These are phyloP conservation scores for Melanostigma gelatinosum DNA, from an alignment of 2,113 vertebrate genomes.

Conservation along the genomic window DNA sequence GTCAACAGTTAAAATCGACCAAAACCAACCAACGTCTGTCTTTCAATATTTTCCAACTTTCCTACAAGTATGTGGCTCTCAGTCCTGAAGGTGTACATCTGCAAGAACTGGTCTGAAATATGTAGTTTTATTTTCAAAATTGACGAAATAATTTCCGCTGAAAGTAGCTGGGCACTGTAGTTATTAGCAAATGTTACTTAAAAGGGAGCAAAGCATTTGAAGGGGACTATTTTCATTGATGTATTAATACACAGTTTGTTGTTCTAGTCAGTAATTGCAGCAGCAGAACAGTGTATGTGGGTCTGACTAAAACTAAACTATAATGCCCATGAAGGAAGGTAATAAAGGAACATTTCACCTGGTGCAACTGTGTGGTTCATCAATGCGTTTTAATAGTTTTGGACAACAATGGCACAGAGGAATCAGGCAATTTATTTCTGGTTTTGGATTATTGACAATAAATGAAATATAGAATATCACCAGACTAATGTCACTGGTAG, in stretches of 20 bases:
- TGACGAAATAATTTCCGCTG: not conserved
- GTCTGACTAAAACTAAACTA: not conserved
- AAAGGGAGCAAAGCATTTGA: not conserved
- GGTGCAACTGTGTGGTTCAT: not conserved
- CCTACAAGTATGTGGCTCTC: not conserved
- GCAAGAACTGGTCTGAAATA: not conserved
- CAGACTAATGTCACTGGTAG: not conserved
- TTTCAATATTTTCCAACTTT: not conserved
- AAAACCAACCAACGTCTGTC: not conserved
- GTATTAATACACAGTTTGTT: not conserved
- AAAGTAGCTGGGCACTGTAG: not conserved
- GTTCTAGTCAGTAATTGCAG: not conserved
- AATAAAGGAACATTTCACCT: not conserved
- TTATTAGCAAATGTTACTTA: not conserved
- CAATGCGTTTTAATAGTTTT: not conserved
- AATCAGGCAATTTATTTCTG: not conserved
- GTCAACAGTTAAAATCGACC: not conserved
- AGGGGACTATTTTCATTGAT: not conserved
- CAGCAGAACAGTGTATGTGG: not conserved
- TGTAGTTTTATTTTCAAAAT: not conserved
- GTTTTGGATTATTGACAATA: not conserved
- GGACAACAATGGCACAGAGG: not conserved
- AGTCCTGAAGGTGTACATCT: not conserved
- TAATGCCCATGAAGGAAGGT: not conserved
- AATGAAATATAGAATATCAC: not conserved